Evolutionary conservation across 2,113 vertebrate genomes (phyloP), one percentile per base, ranked within the genome.

Genomic region (Protobothrops flavoviridis): DNA sequence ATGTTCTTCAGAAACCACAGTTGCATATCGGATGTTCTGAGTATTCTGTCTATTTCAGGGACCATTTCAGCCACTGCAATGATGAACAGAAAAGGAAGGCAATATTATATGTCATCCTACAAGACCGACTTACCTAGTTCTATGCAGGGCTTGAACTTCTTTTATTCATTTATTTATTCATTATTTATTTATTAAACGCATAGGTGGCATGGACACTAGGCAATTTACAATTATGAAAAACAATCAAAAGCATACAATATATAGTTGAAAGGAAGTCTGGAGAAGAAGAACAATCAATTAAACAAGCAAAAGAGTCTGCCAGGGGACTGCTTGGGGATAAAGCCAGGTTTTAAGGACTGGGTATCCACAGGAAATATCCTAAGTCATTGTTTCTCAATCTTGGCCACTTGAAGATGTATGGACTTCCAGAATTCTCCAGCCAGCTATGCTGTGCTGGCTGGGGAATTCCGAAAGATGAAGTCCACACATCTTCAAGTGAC

Each of bases 1-100:
- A 29, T 56, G 10, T 13, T 24, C 26, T 17, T 39, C 21, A 33
- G 87, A 92, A 94, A 92, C 92, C 13, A 0, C 0, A 0, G 15
- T 3, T 45, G 3, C 90, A 57, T 74, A 15, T 0, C 48, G 1
- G 39, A 39, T 23, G 3, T 39, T 88, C n/a, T 91, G n/a, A 57
- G 94, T 90, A 21, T 13, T 57, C 92, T 53, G 45, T 50, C 64
- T 24, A 64, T 52, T 93, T 92, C 24, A 92, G n/a, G n/a, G 48
- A 89, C 6, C 61, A 50, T 52, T 85, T 91, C 87, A 91, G 15
- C 9, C 43, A 12, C 0, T 26, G 85, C 94, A 50, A n/a, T 39
- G 10, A 91, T 85, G 59, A 89, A 88, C 48, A 89, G 57, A 91
- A 92, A 15, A 50, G 33, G 74, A 81, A 81, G 59, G 81, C 45